A percentile compares a stretch with the other conserved stretches of the same genome.
Evolutionary conservation across 2,888 invertebrate genomes (phyloP).

Genomic region (Euplagia quadripunctaria): DNA sequence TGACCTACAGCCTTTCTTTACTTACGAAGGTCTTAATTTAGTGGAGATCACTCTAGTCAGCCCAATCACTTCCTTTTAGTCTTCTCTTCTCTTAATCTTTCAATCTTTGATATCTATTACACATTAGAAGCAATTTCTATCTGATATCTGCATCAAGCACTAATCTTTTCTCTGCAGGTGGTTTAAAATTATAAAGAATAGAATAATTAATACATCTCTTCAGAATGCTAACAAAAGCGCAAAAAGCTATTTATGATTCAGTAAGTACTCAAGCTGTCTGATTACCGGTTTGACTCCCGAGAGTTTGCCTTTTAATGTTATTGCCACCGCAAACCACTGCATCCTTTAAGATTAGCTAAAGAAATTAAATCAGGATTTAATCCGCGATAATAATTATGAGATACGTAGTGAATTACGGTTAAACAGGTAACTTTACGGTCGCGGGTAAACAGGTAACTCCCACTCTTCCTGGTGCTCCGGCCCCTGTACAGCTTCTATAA

Average conservation of each 20-base stretch:
- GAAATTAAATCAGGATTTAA: not conserved
- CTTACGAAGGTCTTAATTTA: too few species aligned
- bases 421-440: not conserved
- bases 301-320: conserved; percentile 33
- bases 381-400: not conserved
- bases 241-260: conserved; percentile 50
- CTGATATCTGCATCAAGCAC: too few species aligned
- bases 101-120: not conserved
- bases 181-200: not conserved
- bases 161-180: too few species aligned
- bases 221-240: conserved; percentile 36
- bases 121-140: not conserved
- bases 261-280: conserved; percentile 33
- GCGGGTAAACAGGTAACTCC: not conserved
- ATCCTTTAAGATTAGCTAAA: conserved; percentile 15
- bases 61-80: too few species aligned
- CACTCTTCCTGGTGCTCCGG: too few species aligned
- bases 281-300: conserved; percentile 44
- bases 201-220: conserved; percentile 1
- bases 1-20: too few species aligned
- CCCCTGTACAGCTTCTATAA: too few species aligned
- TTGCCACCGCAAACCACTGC: conserved; percentile 25
- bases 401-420: not conserved
- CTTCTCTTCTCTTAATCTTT: too few species aligned
- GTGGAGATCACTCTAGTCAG: too few species aligned